Evolutionary conservation across 30 jellyfish, hydroid and myxozoan species (phyloP).

Genomic region (Aurelia aurita complex sp. Pacific): DNA sequence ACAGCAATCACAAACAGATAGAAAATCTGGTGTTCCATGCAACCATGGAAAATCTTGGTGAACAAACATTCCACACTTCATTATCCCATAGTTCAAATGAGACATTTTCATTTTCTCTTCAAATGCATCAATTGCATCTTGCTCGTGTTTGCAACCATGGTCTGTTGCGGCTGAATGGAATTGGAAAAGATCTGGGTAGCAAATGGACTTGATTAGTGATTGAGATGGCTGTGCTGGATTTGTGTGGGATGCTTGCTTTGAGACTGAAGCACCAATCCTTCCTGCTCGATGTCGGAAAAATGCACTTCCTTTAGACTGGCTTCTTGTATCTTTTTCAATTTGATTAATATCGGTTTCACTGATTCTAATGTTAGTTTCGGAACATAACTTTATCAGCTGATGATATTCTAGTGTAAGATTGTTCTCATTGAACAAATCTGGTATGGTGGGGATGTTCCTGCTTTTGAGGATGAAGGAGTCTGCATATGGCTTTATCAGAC

Average conservation of each 20-base stretch:
- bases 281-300: constrained; percentile 60
- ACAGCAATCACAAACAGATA: constrained; percentile 40
- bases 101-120: constrained; percentile 26
- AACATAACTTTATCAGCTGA: constrained; percentile 19
- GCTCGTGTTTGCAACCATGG: constrained; percentile 61
- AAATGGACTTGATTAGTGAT: constrained; percentile 31
- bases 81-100: constrained; percentile 14
- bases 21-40: constrained; percentile 41
- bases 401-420: constrained; percentile 43
- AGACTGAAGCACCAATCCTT: constrained; percentile 42
- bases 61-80: too few relatives aligned
- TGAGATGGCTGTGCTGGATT: constrained; percentile 61
- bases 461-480: constrained; percentile 32
- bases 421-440: constrained; percentile 25
- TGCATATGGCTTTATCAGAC: constrained; percentile 51
- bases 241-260: too few relatives aligned
- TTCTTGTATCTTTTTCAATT: constrained; percentile 55
- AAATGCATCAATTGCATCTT: constrained; percentile 41
- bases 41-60: background rate
- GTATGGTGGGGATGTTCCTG: constrained; percentile 35
- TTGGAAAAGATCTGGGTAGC: constrained; percentile 44
- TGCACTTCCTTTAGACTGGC: constrained; percentile 57
- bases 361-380: constrained; percentile 18
- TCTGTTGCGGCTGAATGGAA: constrained; percentile 63
- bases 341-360: constrained; percentile 21